Evolutionary conservation across 1,140 invertebrate genomes (phyloP).

Genomic region (Tenebrio molitor): DNA sequence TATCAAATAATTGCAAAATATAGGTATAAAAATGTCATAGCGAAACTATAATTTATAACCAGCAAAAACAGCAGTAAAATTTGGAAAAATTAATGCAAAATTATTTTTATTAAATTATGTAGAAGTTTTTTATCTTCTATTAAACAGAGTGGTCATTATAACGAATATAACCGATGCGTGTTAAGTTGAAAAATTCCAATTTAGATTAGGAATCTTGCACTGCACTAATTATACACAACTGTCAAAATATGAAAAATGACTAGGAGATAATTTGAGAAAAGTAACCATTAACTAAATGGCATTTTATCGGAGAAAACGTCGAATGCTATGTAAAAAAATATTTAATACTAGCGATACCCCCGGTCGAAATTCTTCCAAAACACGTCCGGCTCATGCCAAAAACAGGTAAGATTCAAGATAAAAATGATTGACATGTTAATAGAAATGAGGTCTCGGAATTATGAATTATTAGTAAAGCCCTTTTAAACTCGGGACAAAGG

Average conservation of each 20-base stretch:
- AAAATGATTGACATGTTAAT: slow-evolving; percentile 53
- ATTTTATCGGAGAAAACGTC: slow-evolving; percentile 39
- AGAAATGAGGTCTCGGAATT: slow-evolving; percentile 35
- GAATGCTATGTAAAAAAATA: slow-evolving; percentile 1
- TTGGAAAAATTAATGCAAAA: too few relatives aligned
- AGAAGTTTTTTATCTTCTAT: background rate
- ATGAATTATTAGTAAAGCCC: slow-evolving; percentile 40
- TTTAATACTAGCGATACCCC: slow-evolving; percentile 10
- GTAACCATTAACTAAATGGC: slow-evolving; percentile 45
- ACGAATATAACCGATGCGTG: slow-evolving; percentile 9
- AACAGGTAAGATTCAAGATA: slow-evolving; percentile 49
- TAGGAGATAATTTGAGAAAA: slow-evolving; percentile 35
- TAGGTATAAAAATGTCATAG: too few relatives aligned
- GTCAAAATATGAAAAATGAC: slow-evolving; percentile 48
- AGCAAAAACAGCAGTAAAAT: too few relatives aligned
- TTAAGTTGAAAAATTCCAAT: slow-evolving; percentile 37
- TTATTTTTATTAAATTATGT: background rate
- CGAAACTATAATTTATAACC: too few relatives aligned
- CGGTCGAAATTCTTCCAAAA: slow-evolving; percentile 27
- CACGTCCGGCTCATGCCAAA: slow-evolving; percentile 50
- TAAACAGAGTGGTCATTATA: slow-evolving; percentile 4
- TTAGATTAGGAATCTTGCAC: slow-evolving; percentile 43
- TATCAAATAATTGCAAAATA: too few relatives aligned
- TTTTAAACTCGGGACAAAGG: slow-evolving; percentile 2
- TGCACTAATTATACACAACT: slow-evolving; percentile 41